phyloP scores from a whole-genome alignment of 2,888 invertebrate species.

The Macaria liturata region DNA sequence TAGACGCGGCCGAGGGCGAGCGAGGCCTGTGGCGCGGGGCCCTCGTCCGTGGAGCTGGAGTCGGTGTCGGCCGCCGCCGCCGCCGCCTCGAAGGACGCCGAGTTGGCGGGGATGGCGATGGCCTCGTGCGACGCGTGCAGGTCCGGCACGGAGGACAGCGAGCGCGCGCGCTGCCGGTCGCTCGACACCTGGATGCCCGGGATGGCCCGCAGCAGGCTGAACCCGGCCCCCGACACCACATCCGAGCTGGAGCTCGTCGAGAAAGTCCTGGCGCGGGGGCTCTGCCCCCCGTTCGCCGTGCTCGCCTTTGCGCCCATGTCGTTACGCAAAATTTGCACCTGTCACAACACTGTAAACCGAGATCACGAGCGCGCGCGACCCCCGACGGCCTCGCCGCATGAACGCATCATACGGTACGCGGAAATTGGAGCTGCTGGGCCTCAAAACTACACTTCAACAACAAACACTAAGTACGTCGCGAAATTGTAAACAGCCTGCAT shows the following conservation, averaged over 20 bases:
- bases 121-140: constrained; percentile 84
- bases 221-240: constrained; percentile 84
- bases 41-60: constrained; percentile 87
- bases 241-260: constrained; percentile 88
- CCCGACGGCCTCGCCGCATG: constrained; percentile 70
- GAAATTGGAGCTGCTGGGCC: constrained; percentile 43
- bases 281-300: constrained; percentile 90
- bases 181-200: constrained; percentile 89
- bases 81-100: constrained; percentile 85
- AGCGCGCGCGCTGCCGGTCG: constrained; percentile 92
- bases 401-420: constrained; percentile 76
- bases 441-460: constrained; percentile 58
- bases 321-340: constrained; percentile 76
- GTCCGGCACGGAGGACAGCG: constrained; percentile 92
- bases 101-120: constrained; percentile 85
- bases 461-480: constrained; percentile 66
- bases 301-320: constrained; percentile 93
- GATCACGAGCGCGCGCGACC: constrained; percentile 75
- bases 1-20: constrained; percentile 90
- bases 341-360: constrained; percentile 57
- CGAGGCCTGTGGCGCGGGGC: constrained; percentile 64
- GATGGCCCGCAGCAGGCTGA: constrained; percentile 87
- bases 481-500: constrained; percentile 81
- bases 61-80: constrained; percentile 87
- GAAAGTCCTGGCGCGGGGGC: constrained; percentile 89